Evolutionary conservation across 2,888 invertebrate genomes (phyloP).

Genomic region (Agrochola litura): DNA sequence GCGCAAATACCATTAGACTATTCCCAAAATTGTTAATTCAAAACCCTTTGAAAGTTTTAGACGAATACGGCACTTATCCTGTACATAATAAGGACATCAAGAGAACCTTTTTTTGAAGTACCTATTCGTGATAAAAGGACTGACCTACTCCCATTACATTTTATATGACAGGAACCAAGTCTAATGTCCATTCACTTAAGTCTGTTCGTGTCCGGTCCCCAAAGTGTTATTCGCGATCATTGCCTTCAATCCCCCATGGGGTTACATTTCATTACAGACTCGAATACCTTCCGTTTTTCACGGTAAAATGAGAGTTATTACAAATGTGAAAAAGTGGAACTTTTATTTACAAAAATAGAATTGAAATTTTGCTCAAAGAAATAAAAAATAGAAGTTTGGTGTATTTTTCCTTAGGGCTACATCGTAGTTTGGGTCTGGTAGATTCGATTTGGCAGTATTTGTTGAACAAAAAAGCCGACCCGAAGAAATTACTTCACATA

Average conservation of each 20-base stretch:
- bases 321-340: slow-evolving; percentile 7
- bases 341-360: background rate
- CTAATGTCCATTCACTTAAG: slow-evolving; percentile 63
- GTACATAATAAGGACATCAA: slow-evolving; percentile 35
- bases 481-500: too few relatives aligned
- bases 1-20: background rate
- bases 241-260: slow-evolving; percentile 40
- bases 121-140: slow-evolving; percentile 48
- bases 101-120: slow-evolving; percentile 44
- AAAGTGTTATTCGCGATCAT: slow-evolving; percentile 57
- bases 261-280: slow-evolving; percentile 51
- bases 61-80: slow-evolving; percentile 23
- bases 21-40: slow-evolving; percentile 31
- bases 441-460: too few relatives aligned
- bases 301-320: slow-evolving; percentile 5
- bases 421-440: too few relatives aligned
- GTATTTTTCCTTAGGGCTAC: background rate
- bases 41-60: slow-evolving; percentile 12
- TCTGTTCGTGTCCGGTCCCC: slow-evolving; percentile 50
- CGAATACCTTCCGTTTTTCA: slow-evolving; percentile 36
- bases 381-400: background rate
- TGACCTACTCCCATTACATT: slow-evolving; percentile 54
- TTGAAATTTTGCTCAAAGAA: background rate
- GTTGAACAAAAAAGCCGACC: too few relatives aligned
- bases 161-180: slow-evolving; percentile 59